Base-by-base conservation (phyloP, 2,113 vertebrate species). In the Heterochromis multidens region DNA sequence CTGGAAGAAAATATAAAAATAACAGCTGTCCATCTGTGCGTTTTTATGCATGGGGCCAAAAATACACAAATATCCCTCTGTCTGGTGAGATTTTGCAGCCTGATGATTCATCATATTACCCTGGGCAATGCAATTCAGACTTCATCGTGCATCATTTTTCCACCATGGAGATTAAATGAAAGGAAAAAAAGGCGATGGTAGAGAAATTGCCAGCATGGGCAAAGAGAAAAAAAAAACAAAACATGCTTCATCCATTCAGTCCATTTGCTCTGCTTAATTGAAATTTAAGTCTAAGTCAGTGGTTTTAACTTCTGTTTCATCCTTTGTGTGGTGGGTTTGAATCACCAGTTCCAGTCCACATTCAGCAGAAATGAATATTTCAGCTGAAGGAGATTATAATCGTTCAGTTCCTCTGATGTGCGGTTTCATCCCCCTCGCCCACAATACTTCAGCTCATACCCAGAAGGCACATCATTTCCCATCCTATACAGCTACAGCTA, bases 71-170 rank as follows among this genome's bases (percentile, higher is more conserved):
- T 31, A 56, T 52, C n/a, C 21, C 5, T 77, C 4, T 33, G 58
- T 85, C 37, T 76, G 83, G 25, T 52, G 62, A 79, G 77, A 14
- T 88, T 85, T 56, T 87, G 72, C 62, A 82, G 82, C 76, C 35
- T 33, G 77, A 37, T 85, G 87, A 89, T 91, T 88, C 84, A 92
- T 83, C 78, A 12, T 35, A 11, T 82, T 63, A 86, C 87, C 59
- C 67, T 58, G 25, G 79, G 81, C 31, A 43, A 77, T 77, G 83
- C 80, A 79, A 37, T 87, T 79, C 77, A 72, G 65, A 58, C 84
- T 82, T 89, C 43, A 80, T 83, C 80, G 61, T 67, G 77, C 83
- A 46, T 80, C 23, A n/a, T 87, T 92, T 86, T 93, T 91, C 87
- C 86, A 84, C 70, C 54, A 23, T 40, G 40, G 77, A 83, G 72